Evolutionary conservation across 2,113 vertebrate species (phyloP).

Genomic region (Scatophagus argus): DNA sequence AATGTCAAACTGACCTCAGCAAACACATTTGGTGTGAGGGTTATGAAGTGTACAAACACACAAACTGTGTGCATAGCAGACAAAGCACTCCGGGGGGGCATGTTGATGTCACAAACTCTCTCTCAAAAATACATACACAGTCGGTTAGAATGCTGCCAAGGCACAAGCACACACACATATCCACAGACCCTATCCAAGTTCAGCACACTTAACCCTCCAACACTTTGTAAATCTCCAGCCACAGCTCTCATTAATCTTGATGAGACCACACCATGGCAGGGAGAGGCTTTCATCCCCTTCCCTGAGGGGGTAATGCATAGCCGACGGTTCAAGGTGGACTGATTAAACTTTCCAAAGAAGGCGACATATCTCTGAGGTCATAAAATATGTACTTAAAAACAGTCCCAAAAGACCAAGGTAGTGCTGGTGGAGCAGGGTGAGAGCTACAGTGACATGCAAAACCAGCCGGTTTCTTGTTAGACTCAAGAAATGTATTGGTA

Average conservation of each 20-base stretch:
- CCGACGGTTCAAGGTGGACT: conserved; percentile 35
- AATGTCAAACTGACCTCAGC: conserved; percentile 25
- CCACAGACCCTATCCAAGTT: background rate
- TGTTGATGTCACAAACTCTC: conserved; percentile 16
- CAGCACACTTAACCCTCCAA: conserved; percentile 36
- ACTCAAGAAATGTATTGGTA: background rate
- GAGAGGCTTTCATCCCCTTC: conserved; percentile 47
- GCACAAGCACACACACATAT: background rate
- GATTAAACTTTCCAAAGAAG: conserved; percentile 53
- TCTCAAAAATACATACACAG: conserved; percentile 3
- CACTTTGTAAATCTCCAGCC: conserved; percentile 54
- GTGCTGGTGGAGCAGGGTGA: background rate
- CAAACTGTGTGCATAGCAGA: conserved; percentile 26
- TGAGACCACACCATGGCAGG: conserved; percentile 44
- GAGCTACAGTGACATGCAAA: background rate
- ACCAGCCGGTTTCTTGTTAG: background rate
- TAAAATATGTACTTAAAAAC: conserved; percentile 64
- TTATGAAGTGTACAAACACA: conserved; percentile 22
- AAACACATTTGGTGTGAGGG: background rate
- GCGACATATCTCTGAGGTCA: conserved; percentile 36
- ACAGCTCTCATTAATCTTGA: conserved; percentile 55
- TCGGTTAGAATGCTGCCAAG: background rate
- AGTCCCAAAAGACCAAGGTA: background rate
- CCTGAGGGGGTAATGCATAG: conserved; percentile 32
- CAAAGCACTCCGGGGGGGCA: conserved; percentile 5